A percentile compares a stretch with the other conserved stretches of the same genome.
Conservation (phyloP, 2,113 vertebrate species). For the Sander vitreus region DNA sequence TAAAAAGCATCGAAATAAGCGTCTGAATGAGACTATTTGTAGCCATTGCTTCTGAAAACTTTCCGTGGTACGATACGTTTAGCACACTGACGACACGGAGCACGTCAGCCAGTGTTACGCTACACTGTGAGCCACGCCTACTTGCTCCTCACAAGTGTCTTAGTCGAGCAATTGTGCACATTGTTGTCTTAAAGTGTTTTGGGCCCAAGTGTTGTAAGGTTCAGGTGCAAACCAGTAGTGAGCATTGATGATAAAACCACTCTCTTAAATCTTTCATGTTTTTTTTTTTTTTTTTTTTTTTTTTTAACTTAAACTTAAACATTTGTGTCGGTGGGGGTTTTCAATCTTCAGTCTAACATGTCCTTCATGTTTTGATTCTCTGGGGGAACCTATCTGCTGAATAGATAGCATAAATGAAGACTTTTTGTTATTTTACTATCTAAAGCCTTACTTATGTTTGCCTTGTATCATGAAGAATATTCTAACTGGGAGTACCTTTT, state of each 20-base stretch:
- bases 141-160: conserved; percentile 47
- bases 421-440: conserved; percentile 42
- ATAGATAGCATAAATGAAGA: conserved; percentile 42
- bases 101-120: conserved; percentile 15
- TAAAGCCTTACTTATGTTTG: conserved; percentile 73
- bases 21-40: conserved; percentile 5
- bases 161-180: conserved; percentile 22
- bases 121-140: conserved; percentile 39
- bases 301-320: conserved; percentile 1
- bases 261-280: conserved; percentile 7
- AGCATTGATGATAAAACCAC: conserved; percentile 38
- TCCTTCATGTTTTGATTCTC: conserved; percentile 47
- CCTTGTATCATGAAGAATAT: conserved; percentile 59
- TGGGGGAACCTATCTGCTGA: conserved; percentile 28
- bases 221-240: conserved; percentile 5
- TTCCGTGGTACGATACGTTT: conserved; percentile 31
- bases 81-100: background rate
- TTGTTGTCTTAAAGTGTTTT: conserved; percentile 22
- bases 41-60: conserved; percentile 24
- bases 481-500: conserved; percentile 39
- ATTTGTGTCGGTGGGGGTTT: conserved; percentile 30
- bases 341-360: conserved; percentile 35
- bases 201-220: conserved; percentile 20
- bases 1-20: background rate
- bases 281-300: background rate